Evolutionary conservation across 2,113 vertebrate species (phyloP).

Genomic region (Plestiodon gilberti): DNA sequence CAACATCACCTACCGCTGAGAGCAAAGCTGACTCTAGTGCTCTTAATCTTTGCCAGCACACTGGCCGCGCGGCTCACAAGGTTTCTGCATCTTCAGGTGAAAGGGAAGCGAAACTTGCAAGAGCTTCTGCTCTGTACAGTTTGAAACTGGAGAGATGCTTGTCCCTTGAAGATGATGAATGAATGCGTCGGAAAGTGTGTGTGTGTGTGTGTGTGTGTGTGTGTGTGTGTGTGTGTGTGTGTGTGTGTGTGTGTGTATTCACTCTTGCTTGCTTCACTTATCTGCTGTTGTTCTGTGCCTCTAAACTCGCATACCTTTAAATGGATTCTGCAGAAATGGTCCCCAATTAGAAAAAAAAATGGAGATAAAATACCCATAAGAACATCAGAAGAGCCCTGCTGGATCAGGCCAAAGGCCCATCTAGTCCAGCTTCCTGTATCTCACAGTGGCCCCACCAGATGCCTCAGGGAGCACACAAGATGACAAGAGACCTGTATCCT

Average conservation of each 20-base stretch:
- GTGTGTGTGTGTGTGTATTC: neutral
- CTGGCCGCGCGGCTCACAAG: constrained; percentile 31
- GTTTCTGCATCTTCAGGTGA: constrained; percentile 38
- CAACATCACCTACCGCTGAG: constrained; percentile 45
- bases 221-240: too few species aligned
- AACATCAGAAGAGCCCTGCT: too few species aligned
- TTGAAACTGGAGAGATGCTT: neutral
- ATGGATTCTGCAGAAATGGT: neutral
- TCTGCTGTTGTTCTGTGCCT: too few species aligned
- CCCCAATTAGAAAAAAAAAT: constrained; percentile 1
- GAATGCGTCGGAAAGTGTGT: neutral
- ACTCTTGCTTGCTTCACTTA: neutral
- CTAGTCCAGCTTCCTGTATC: too few species aligned
- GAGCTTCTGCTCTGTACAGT: neutral
- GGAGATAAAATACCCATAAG: neutral
- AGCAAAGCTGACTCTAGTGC: constrained; percentile 43
- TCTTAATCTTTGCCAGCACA: constrained; percentile 48
- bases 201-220: neutral
- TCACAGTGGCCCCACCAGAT: too few species aligned
- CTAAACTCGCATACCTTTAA: neutral
- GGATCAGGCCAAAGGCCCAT: too few species aligned
- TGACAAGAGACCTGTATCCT: too few species aligned
- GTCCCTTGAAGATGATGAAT: neutral
- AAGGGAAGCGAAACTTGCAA: neutral
- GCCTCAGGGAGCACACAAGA: too few species aligned